Base-by-base conservation (phyloP, 2,797 vertebrate species). In the Thalassophryne amazonica region DNA sequence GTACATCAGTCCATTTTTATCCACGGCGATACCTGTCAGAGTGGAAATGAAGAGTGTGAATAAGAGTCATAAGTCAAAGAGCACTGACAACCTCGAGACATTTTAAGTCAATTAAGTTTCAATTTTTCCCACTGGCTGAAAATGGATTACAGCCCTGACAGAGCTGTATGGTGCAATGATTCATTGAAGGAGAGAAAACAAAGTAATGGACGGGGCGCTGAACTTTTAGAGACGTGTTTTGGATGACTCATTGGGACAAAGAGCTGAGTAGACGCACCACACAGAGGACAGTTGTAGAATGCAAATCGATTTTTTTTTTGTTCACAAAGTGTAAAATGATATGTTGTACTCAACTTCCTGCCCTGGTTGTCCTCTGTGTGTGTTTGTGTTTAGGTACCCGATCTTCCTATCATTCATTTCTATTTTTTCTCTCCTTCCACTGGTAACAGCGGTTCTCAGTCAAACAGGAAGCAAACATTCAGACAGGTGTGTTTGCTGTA, bases 1-100 rank as follows among this genome's bases (percentile, higher is more conserved):
- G 86, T 97, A 99, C 93, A 98, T 96, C 57, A 99, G 90, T 4
- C 97, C 97, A 1, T 97, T 96, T 78, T 98, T 97, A 90, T 98
- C 96, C 53, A 99, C 95, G 2, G 96, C 95, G 14, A 98, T 96
- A 58, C 96, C 96, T 99, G 80, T 69, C 67, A 68, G 3, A 9
- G 32, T 1, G 7, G 23, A 76, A 54, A 76, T 15, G 65, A 60
- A 57, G 11, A 22, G 23, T n/a, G 3, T 68, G 63, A 80, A 59
- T 39, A 62, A 70, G 35, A 73, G 42, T 61, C 76, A 72, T 77
- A 74, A 80, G 25, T 76, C 69, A 65, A 57, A 34, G 25, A 10
- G 42, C 13, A 40, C 24, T 2, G 51, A 63, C 45, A 14, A 35
- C 42, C 48, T 17, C 5, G 24, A 47, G 73, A 74, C 58, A 78